Percentiles rank a stretch among this genome's conserved stretches.
These are phyloP conservation scores for Onychostoma macrolepis DNA, from an alignment of 2,113 vertebrate species.

Conservation along the genomic window DNA sequence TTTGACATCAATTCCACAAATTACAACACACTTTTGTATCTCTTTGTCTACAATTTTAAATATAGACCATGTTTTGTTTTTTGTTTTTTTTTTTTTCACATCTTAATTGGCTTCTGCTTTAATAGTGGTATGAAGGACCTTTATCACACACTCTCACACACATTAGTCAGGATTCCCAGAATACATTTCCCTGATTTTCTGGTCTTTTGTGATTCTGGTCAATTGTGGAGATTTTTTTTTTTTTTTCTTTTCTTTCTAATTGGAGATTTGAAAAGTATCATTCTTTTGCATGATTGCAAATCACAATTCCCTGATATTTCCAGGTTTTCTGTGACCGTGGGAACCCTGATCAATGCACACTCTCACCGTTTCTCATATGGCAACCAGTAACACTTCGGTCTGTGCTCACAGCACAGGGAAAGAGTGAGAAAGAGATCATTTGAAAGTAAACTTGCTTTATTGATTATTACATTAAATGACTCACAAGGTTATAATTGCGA, in stretches of 20 bases:
- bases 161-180: neutral
- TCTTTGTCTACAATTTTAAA: neutral
- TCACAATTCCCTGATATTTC: slow-evolving; percentile 2
- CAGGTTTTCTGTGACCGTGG: neutral
- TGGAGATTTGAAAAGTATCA: neutral
- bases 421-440: neutral
- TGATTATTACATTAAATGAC: slow-evolving; percentile 7
- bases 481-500: slow-evolving; percentile 15
- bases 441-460: neutral
- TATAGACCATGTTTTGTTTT: neutral
- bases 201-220: neutral
- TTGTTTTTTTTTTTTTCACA: too few species aligned
- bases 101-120: neutral
- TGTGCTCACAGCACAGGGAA: neutral
- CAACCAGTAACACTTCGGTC: neutral
- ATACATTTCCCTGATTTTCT: neutral
- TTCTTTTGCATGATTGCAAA: slow-evolving; percentile 1
- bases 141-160: neutral
- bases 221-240: neutral
- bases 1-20: neutral
- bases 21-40: neutral
- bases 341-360: slow-evolving; percentile 3
- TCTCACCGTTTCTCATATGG: neutral
- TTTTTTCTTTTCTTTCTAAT: neutral
- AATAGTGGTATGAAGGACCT: neutral